Base-by-base conservation (phyloP, 1,140 invertebrate genomes). In the Drosophila yakuba region DNA sequence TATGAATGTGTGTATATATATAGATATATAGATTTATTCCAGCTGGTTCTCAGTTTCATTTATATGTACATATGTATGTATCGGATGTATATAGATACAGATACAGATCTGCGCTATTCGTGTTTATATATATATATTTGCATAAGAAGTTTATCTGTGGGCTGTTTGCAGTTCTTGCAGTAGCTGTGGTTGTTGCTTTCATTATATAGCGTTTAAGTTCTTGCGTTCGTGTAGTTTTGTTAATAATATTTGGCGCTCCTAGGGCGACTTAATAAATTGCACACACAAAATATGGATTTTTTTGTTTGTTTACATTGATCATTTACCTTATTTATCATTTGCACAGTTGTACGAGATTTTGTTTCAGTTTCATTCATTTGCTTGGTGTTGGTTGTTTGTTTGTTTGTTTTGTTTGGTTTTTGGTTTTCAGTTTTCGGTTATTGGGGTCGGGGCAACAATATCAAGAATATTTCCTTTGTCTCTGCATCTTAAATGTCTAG, bases 221-320 rank as follows among this genome's bases (percentile, higher is more conserved):
- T 32, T 50, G 23, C 47, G 0, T 17, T 50, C n/a, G 36, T 48
- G 36, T 50, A 52, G 52, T 59, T 69, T 73, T 52, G 61, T 51
- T 79, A 64, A 73, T 64, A 52, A 61, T 79, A 51, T 78, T 55
- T 47, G 54, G 51, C 56, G 67, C 71, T 68, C n/a, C 47, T 12
- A 45, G 43, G 56, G 61, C 52, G 52, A 76, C 56, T 59, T 69
- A 28, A 74, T 80, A 86, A 85, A 86, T 71, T 74, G 59, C 68
- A 79, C 78, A 83, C 83, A 76, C 66, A 86, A 86, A 86, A 86
- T 86, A 86, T 88, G 66, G 62, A 76, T 88, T 78, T 73, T 38
- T 78, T 74, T 62, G 43, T 78, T 74, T 62, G 36, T 32, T 75
- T 63, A 17, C 41, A 71, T 48, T 54, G 64, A 64, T 32, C 28